Evolutionary conservation across 2,797 vertebrate genomes (phyloP).

Genomic region (Acipenser ruthenus): DNA sequence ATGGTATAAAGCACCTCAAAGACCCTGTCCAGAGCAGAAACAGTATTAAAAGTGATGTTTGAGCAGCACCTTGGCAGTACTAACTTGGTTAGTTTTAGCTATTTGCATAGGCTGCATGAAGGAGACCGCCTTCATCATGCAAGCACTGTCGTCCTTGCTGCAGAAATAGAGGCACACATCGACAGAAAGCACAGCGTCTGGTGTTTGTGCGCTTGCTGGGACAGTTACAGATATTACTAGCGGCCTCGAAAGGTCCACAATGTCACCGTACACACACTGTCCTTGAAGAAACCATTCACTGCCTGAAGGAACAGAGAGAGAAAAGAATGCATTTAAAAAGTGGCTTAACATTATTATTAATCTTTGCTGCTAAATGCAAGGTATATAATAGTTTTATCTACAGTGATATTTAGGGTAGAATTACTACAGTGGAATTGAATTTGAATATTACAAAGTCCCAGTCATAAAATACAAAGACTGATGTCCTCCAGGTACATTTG

Average conservation of each 20-base stretch:
- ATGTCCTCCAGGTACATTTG: no score
- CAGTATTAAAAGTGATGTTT: constrained; percentile 57
- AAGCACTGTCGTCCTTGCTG: constrained; percentile 59
- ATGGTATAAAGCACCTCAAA: no score
- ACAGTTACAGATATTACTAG: constrained; percentile 61
- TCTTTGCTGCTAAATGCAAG: no score
- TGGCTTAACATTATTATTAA: background rate
- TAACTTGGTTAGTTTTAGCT: constrained; percentile 25
- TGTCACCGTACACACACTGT: constrained; percentile 60
- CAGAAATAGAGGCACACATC: constrained; percentile 81
- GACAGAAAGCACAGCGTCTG: constrained; percentile 58
- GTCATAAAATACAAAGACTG: no score
- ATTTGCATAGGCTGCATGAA: constrained; percentile 78
- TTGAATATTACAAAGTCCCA: no score
- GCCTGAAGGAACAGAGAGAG: constrained; percentile 53
- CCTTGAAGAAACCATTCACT: constrained; percentile 75
- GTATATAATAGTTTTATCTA: no score
- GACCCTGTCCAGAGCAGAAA: constrained; percentile 19
- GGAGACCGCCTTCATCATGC: constrained; percentile 81
- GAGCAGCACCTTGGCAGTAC: constrained; percentile 52
- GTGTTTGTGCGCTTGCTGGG: constrained; percentile 46
- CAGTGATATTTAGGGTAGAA: no score
- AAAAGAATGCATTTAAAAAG: constrained; percentile 8
- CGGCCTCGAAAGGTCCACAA: constrained; percentile 63
- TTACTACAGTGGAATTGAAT: no score